Evolutionary conservation across 2,888 invertebrate species (phyloP).

Genomic region (Tachina lurida): DNA sequence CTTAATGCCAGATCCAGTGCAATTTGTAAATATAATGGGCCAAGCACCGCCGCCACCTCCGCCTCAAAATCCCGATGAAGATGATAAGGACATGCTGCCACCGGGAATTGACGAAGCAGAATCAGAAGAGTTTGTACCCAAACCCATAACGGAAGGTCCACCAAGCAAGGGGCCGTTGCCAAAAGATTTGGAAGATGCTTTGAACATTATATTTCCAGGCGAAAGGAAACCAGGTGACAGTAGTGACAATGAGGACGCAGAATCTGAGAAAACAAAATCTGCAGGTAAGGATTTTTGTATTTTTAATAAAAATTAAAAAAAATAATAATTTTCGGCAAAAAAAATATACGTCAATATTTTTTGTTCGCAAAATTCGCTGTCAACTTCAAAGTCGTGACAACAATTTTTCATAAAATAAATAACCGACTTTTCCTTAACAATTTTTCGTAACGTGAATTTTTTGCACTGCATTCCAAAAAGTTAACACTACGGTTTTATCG

Average conservation of each 20-base stretch:
- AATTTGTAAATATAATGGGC: constrained; percentile 82
- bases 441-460: too few relatives aligned
- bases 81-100: constrained; percentile 80
- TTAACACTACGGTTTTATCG: too few relatives aligned
- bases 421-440: too few relatives aligned
- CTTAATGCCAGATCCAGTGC: constrained; percentile 83
- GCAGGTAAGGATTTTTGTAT: constrained; percentile 65
- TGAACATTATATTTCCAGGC: constrained; percentile 86
- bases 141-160: constrained; percentile 83
- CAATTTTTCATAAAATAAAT: too few relatives aligned
- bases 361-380: too few relatives aligned
- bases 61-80: constrained; percentile 75
- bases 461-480: too few relatives aligned
- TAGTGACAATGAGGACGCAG: constrained; percentile 74
- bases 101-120: constrained; percentile 82
- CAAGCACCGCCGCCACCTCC: constrained; percentile 82
- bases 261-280: constrained; percentile 69
- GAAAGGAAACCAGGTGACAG: constrained; percentile 80
- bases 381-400: too few relatives aligned
- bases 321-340: too few relatives aligned
- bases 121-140: constrained; percentile 82
- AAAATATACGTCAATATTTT: too few relatives aligned
- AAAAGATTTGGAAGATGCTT: constrained; percentile 85
- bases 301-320: neutral
- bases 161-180: constrained; percentile 84